Evolutionary conservation across 2,888 invertebrate species (phyloP).

Genomic region (Noctua comes): DNA sequence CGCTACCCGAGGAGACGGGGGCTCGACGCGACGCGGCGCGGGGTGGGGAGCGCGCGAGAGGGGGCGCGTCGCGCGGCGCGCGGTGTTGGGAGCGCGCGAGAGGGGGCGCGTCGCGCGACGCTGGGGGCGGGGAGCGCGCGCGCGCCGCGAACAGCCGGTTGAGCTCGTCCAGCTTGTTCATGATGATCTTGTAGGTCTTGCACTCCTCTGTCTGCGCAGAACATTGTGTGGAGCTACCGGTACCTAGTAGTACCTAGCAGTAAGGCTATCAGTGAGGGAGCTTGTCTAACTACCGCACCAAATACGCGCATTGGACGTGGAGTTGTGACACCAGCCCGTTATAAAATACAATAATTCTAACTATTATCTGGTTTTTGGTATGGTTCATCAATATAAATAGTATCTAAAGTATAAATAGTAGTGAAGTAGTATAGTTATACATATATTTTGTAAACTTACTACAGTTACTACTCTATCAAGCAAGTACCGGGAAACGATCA

Average conservation of each 20-base stretch:
- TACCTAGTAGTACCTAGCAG: conserved; percentile 6
- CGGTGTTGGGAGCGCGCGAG: conserved; percentile 60
- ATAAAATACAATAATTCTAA: too few relatives aligned
- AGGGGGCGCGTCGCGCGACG: conserved; percentile 26
- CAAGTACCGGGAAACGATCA: too few relatives aligned
- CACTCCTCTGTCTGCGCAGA: conserved; percentile 78
- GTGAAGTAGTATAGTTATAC: too few relatives aligned
- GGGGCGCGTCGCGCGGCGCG: conserved; percentile 30
- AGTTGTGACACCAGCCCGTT: too few relatives aligned
- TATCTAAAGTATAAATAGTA: too few relatives aligned
- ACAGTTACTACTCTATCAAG: too few relatives aligned
- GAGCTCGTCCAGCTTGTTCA: conserved; percentile 84
- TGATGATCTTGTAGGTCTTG: conserved; percentile 86
- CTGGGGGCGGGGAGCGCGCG: conserved; percentile 51
- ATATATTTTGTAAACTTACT: too few relatives aligned
- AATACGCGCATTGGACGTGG: too few relatives aligned
- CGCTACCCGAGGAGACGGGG: conserved; percentile 66
- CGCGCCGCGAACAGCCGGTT: conserved; percentile 74
- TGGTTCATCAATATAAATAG: too few relatives aligned
- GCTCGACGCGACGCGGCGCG: conserved; percentile 37
- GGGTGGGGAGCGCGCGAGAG: conserved; percentile 59
- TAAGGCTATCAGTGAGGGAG: too few relatives aligned
- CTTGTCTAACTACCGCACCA: background rate
- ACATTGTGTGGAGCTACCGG: conserved; percentile 22
- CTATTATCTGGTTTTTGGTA: too few relatives aligned